A percentile compares a stretch with the other conserved stretches of the same genome.
These are phyloP conservation scores for Apotomis betuletana DNA, from an alignment of 2,888 invertebrate species.

Conservation along the genomic window DNA sequence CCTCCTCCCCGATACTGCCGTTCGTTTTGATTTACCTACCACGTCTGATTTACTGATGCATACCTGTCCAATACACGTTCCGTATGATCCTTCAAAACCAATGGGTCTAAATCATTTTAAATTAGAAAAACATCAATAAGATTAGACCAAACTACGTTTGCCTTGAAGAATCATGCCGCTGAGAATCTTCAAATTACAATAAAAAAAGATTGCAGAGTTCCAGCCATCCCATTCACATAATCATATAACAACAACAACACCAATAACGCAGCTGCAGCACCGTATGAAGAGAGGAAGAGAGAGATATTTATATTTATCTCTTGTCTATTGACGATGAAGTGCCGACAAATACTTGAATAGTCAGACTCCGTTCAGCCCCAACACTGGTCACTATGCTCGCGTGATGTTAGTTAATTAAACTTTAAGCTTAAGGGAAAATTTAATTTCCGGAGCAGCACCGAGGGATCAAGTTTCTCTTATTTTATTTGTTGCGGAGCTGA, in stretches of 20 bases:
- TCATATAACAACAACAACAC: too few relatives aligned
- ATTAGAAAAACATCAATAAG: background rate
- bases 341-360: conserved; percentile 12
- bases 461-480: conserved; percentile 66
- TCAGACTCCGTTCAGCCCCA: conserved; percentile 25
- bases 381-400: conserved; percentile 57
- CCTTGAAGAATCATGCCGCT: too few relatives aligned
- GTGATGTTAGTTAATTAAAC: conserved; percentile 76
- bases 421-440: conserved; percentile 76
- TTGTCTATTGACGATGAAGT: too few relatives aligned
- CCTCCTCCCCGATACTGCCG: conserved; percentile 42
- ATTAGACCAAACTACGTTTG: too few relatives aligned
- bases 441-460: conserved; percentile 72
- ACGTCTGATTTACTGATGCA: conserved; percentile 22
- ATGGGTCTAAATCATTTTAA: background rate
- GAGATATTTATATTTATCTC: too few relatives aligned
- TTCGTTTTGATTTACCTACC: conserved; percentile 22
- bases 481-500: conserved; percentile 58
- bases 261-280: too few relatives aligned
- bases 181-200: background rate
- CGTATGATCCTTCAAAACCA: background rate
- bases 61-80: conserved; percentile 12
- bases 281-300: too few relatives aligned
- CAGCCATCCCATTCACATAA: too few relatives aligned
- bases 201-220: too few relatives aligned